Conservation (phyloP, 2,797 vertebrate species). For the Cygnus olor region DNA sequence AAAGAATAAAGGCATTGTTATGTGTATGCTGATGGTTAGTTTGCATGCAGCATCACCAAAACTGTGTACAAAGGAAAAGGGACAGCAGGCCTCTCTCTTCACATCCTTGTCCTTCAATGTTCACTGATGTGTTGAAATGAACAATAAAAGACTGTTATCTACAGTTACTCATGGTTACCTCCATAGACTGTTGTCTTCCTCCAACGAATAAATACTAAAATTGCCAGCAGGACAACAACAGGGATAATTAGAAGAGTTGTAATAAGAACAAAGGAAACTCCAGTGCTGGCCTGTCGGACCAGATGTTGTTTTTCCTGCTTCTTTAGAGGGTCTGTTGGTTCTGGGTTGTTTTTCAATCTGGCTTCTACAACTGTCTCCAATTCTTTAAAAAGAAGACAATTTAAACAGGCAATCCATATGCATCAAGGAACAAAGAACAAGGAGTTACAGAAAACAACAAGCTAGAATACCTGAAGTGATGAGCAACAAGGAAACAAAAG, state of each 20-base stretch:
- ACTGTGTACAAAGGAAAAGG: background rate
- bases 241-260: constrained; percentile 91
- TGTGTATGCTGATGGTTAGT: background rate
- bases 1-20: background rate
- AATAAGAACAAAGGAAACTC: constrained; percentile 87
- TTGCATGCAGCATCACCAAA: background rate
- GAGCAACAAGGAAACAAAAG: background rate
- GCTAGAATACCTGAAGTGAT: background rate
- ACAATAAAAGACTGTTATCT: background rate
- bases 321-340: constrained; percentile 74
- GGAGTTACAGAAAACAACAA: background rate
- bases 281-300: constrained; percentile 68
- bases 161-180: constrained; percentile 69
- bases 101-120: background rate
- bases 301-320: constrained; percentile 78
- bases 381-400: constrained; percentile 82
- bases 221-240: constrained; percentile 84
- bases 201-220: constrained; percentile 90
- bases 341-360: constrained; percentile 80
- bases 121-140: background rate
- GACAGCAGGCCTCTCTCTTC: background rate
- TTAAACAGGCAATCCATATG: constrained; percentile 58
- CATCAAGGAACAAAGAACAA: constrained; percentile 17
- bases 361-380: constrained; percentile 85
- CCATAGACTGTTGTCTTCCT: constrained; percentile 87